Conservation (phyloP, 2,797 vertebrate species). For the Characodon lateralis region DNA sequence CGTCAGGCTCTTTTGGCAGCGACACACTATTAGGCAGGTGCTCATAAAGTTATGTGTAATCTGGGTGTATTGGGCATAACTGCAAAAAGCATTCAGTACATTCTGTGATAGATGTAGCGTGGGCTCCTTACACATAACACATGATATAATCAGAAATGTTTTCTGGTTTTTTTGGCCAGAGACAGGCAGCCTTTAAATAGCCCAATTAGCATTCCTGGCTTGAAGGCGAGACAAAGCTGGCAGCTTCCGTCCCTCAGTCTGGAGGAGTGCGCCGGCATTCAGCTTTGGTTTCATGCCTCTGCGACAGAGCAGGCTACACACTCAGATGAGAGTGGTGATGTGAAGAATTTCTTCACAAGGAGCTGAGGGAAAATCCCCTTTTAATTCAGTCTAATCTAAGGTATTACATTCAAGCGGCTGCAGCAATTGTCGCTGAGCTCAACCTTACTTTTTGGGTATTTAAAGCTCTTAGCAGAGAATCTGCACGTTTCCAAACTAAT, state of each 20-base stretch:
- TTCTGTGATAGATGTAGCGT: slow-evolving; percentile 16
- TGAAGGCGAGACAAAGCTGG: slow-evolving; percentile 65
- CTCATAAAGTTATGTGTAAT: neutral
- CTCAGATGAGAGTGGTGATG: slow-evolving; percentile 52
- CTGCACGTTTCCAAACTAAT: slow-evolving; percentile 34
- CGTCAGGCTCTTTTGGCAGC: neutral
- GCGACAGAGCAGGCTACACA: slow-evolving; percentile 39
- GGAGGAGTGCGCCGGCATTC: slow-evolving; percentile 51
- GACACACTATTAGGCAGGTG: neutral
- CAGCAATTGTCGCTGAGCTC: slow-evolving; percentile 56
- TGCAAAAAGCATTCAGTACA: neutral
- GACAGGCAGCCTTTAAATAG: slow-evolving; percentile 66
- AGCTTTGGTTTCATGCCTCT: slow-evolving; percentile 48
- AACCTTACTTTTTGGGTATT: slow-evolving; percentile 61
- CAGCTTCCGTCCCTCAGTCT: slow-evolving; percentile 66
- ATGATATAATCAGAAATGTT: slow-evolving; percentile 31
- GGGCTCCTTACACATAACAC: slow-evolving; percentile 6
- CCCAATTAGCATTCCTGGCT: slow-evolving; percentile 80
- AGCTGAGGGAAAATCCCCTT: slow-evolving; percentile 54
- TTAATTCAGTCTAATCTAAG: slow-evolving; percentile 59
- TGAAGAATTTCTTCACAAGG: slow-evolving; percentile 47
- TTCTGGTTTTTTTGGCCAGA: slow-evolving; percentile 28
- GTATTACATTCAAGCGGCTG: slow-evolving; percentile 48
- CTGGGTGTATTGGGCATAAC: neutral
- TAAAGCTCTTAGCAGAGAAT: slow-evolving; percentile 32